Evolutionary conservation across 2,113 vertebrate genomes (phyloP).

Genomic region (Hiodon tergisus): DNA sequence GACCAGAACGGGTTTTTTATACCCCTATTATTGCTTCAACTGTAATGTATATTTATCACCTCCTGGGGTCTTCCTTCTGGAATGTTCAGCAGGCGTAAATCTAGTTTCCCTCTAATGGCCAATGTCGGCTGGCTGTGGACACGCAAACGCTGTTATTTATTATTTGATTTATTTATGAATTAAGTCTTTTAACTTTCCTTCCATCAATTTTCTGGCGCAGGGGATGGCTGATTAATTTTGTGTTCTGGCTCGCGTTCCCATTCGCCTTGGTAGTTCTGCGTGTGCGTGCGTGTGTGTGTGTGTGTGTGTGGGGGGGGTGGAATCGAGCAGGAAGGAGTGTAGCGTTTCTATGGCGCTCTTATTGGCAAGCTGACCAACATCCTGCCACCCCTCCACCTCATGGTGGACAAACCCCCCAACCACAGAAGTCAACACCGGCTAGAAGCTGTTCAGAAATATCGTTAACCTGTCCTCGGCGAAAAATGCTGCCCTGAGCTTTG

Average conservation of each 20-base stretch:
- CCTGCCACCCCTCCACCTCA: too few species aligned
- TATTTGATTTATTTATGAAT: conserved; percentile 64
- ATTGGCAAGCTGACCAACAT: too few species aligned
- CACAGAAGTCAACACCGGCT: too few species aligned
- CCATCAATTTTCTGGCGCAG: conserved; percentile 51
- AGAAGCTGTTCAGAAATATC: too few species aligned
- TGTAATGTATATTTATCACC: conserved; percentile 53
- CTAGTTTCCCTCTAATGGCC: conserved; percentile 28
- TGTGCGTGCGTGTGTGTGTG: not conserved
- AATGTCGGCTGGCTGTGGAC: conserved; percentile 37
- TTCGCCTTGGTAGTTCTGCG: not conserved
- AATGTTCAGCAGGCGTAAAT: conserved; percentile 44
- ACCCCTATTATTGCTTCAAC: conserved; percentile 36
- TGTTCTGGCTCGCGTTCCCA: not conserved
- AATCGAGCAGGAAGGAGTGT: too few species aligned
- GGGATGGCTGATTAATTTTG: conserved; percentile 52
- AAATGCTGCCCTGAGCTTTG: too few species aligned
- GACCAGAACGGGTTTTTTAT: conserved; percentile 19
- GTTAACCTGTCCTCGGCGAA: too few species aligned
- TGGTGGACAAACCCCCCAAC: too few species aligned
- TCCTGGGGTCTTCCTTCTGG: conserved; percentile 27
- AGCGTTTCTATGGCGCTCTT: too few species aligned
- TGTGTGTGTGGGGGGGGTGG: not conserved
- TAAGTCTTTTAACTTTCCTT: conserved; percentile 60
- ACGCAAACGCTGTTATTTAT: conserved; percentile 62